These are phyloP conservation scores for Picus viridis DNA, from an alignment of 2,797 vertebrate species.

Conservation along the genomic window DNA sequence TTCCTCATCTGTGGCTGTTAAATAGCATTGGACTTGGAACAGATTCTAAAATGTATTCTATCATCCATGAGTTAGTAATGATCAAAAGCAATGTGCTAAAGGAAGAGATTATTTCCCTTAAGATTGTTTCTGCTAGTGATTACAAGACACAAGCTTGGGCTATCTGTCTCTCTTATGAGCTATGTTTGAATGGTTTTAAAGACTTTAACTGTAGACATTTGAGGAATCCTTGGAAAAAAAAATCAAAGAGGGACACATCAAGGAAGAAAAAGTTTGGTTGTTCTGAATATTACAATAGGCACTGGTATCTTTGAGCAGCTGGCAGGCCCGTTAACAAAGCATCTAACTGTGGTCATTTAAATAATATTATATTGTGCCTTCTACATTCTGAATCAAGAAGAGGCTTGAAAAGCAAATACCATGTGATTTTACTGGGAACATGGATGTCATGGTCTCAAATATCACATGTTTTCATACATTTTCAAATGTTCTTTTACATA, in stretches of 20 bases:
- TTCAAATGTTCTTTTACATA: background rate
- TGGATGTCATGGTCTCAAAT: background rate
- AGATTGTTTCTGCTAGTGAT: background rate
- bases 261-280: background rate
- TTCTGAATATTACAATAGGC: background rate
- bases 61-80: background rate
- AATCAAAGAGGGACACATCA: background rate
- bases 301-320: background rate
- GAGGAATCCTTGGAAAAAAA: background rate
- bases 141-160: background rate
- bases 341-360: background rate
- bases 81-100: background rate
- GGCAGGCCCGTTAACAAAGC: background rate
- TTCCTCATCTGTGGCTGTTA: background rate
- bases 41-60: background rate
- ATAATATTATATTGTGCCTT: background rate
- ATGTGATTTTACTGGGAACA: background rate
- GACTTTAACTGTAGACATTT: background rate
- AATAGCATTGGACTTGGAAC: background rate
- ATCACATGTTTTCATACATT: background rate
- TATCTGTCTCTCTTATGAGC: background rate
- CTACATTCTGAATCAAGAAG: background rate
- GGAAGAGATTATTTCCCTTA: background rate
- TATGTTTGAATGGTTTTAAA: background rate
- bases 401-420: background rate